Evolutionary conservation across 2,888 invertebrate genomes (phyloP).

Genomic region (Orchestes rusci): DNA sequence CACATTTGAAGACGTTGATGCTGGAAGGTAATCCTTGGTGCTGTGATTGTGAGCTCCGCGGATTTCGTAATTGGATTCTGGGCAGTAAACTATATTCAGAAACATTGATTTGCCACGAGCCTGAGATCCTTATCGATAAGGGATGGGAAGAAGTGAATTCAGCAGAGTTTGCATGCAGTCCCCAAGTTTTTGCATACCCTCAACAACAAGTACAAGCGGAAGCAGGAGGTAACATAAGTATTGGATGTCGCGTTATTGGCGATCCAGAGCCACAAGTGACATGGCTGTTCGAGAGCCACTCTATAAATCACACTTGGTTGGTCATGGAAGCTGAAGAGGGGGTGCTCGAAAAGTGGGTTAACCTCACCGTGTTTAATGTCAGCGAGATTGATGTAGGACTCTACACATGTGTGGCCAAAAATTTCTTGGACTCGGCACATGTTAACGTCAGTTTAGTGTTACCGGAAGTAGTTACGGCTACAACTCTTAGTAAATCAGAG

Average conservation of each 20-base stretch:
- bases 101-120: constrained; percentile 66
- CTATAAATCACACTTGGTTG: constrained; percentile 49
- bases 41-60: constrained; percentile 80
- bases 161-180: constrained; percentile 75
- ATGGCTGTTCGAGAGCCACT: constrained; percentile 73
- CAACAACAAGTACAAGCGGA: constrained; percentile 50
- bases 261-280: constrained; percentile 77
- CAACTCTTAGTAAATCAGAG: constrained; percentile 67
- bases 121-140: constrained; percentile 59
- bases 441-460: constrained; percentile 59
- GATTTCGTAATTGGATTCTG: constrained; percentile 78
- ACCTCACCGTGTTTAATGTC: constrained; percentile 75
- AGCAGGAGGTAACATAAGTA: constrained; percentile 67
- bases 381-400: constrained; percentile 77
- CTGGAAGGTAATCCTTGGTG: constrained; percentile 84
- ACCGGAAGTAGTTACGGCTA: constrained; percentile 66
- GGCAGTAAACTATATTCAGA: constrained; percentile 65
- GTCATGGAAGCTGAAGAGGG: constrained; percentile 45
- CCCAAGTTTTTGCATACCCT: constrained; percentile 50
- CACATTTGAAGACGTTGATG: constrained; percentile 70
- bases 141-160: constrained; percentile 72
- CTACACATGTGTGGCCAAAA: constrained; percentile 74
- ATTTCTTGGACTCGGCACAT: constrained; percentile 54
- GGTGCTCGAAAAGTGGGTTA: constrained; percentile 58
- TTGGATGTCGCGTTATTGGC: constrained; percentile 74